phyloP scores from a whole-genome alignment of 2,797 vertebrate species.

The Sebastes umbrosus region DNA sequence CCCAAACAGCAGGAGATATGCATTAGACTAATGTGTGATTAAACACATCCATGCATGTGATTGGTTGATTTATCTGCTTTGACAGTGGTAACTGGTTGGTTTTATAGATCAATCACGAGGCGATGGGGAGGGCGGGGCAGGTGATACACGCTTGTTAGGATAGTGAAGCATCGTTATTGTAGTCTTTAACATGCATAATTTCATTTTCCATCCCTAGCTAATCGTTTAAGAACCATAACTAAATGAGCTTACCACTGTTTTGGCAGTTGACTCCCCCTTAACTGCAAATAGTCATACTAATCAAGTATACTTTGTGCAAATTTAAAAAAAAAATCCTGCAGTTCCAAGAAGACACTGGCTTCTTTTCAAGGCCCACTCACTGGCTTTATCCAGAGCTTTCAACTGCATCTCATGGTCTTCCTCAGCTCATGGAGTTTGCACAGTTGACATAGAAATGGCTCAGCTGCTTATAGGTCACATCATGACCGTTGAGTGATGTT shows the following conservation, averaged over 20 bases:
- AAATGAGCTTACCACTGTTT: neutral
- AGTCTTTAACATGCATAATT: neutral
- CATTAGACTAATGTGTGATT: conserved; percentile 74
- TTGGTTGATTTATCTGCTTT: conserved; percentile 69
- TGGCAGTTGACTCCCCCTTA: rapidly evolving
- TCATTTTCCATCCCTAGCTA: neutral
- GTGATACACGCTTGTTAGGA: conserved; percentile 13
- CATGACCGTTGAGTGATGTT: neutral
- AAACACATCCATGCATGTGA: conserved; percentile 75
- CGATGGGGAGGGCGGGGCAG: neutral
- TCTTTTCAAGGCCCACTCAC: neutral
- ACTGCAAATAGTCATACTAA: neutral
- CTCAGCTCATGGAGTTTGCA: neutral
- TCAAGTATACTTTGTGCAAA: neutral
- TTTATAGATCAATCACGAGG: conserved; percentile 56
- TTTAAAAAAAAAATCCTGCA: too few species aligned
- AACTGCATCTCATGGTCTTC: neutral
- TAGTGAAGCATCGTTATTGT: neutral
- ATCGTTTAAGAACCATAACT: neutral
- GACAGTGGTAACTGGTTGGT: conserved; percentile 49
- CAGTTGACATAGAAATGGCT: neutral
- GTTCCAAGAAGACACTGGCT: neutral
- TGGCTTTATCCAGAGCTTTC: neutral
- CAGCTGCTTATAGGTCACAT: neutral
- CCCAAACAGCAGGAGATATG: conserved; percentile 65